Evolutionary conservation across 2,888 invertebrate species (phyloP).

Genomic region (Campoplex nolae): DNA sequence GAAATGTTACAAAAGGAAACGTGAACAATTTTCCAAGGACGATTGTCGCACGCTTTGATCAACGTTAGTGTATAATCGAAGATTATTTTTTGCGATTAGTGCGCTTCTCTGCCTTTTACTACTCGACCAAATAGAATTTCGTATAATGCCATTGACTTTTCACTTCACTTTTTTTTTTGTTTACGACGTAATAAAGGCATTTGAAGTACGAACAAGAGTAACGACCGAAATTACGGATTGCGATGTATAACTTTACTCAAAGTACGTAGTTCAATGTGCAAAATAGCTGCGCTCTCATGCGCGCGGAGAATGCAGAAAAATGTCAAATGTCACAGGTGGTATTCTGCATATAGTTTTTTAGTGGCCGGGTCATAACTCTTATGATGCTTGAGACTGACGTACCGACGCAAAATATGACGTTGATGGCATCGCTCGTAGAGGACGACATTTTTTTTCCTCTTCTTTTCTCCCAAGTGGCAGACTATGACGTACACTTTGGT

Average conservation of each 20-base stretch:
- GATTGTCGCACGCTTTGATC: neutral
- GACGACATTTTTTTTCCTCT: neutral
- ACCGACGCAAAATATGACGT: slow-evolving; percentile 1
- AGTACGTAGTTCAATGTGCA: neutral
- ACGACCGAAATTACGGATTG: neutral
- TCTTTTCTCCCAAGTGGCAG: slow-evolving; percentile 18
- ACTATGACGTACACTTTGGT: slow-evolving; percentile 12
- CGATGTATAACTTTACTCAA: neutral
- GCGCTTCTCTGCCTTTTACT: neutral
- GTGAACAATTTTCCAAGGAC: neutral
- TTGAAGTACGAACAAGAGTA: neutral
- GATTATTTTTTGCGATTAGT: neutral
- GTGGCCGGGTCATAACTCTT: neutral
- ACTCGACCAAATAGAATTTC: neutral
- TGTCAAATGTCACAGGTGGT: neutral
- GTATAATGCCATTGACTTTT: neutral
- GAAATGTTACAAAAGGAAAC: slow-evolving; percentile 8
- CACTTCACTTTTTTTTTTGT: neutral
- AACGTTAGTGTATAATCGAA: neutral
- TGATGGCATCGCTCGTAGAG: slow-evolving; percentile 5
- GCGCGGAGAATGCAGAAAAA: neutral
- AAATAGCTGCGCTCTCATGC: neutral
- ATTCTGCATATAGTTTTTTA: neutral
- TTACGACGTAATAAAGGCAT: neutral
- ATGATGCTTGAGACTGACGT: slow-evolving; percentile 7